Conservation (phyloP, 1,140 invertebrate genomes). For the Cydia amplana region DNA sequence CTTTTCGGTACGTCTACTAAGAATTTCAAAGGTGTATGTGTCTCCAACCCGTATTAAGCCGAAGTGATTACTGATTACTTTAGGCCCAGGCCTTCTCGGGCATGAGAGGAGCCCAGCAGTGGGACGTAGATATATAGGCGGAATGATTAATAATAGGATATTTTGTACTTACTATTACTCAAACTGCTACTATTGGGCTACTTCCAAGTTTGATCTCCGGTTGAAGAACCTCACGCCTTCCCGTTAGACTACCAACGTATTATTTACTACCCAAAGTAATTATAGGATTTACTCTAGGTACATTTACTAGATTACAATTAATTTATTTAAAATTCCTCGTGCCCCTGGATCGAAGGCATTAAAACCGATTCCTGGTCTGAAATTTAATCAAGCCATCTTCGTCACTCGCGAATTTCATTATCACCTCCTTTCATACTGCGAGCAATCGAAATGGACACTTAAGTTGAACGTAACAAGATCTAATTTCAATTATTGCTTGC, state of each 20-base stretch:
- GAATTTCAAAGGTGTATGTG: too few relatives aligned
- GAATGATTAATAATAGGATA: too few relatives aligned
- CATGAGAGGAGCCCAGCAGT: too few relatives aligned
- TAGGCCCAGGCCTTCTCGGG: too few relatives aligned
- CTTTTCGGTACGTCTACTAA: too few relatives aligned
- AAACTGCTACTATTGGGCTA: too few relatives aligned
- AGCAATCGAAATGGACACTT: slow-evolving; percentile 30
- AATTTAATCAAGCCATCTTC: slow-evolving; percentile 10
- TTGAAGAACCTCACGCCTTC: too few relatives aligned
- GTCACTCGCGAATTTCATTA: slow-evolving; percentile 16
- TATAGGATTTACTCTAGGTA: not conserved
- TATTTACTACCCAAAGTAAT: not conserved
- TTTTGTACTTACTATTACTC: too few relatives aligned
- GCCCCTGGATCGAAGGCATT: not conserved
- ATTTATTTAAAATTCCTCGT: not conserved
- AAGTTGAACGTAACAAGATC: slow-evolving; percentile 14
- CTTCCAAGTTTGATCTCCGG: too few relatives aligned
- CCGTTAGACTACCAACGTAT: not conserved
- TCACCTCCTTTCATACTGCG: not conserved
- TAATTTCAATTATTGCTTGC: slow-evolving; percentile 27
- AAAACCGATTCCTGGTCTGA: not conserved
- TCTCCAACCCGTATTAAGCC: too few relatives aligned
- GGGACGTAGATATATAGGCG: too few relatives aligned
- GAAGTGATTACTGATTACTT: too few relatives aligned
- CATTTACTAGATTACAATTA: not conserved